phyloP scores from a whole-genome alignment of 2,888 invertebrate genomes.

The Lochmaea crataegi region DNA sequence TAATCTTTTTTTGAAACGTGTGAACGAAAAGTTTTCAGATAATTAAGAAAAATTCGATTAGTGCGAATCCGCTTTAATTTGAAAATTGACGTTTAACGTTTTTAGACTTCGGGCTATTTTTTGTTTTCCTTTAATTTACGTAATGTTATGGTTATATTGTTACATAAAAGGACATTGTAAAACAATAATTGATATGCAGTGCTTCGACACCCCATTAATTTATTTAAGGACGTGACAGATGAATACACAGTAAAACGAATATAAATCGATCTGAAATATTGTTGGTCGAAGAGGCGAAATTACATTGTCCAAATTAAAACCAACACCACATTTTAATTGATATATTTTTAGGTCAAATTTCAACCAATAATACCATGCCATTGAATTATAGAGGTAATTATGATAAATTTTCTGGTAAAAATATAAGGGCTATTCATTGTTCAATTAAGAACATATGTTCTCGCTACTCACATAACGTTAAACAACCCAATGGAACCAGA shows the following conservation, averaged over 20 bases:
- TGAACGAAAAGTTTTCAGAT: too few species aligned
- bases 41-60: too few species aligned
- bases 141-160: too few species aligned
- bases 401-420: constrained; percentile 39
- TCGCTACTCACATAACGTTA: constrained; percentile 32
- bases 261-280: constrained; percentile 18
- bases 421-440: constrained; percentile 44
- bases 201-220: too few species aligned
- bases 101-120: too few species aligned
- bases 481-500: constrained; percentile 5
- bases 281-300: constrained; percentile 17
- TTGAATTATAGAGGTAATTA: constrained; percentile 40
- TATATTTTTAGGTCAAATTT: constrained; percentile 40
- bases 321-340: constrained; percentile 41
- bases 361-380: constrained; percentile 37
- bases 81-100: too few species aligned
- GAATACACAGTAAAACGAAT: constrained; percentile 22
- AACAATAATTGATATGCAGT: too few species aligned
- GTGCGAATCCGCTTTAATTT: too few species aligned
- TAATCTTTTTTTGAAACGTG: too few species aligned
- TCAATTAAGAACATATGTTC: constrained; percentile 41
- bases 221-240: constrained; percentile 7
- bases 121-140: too few species aligned
- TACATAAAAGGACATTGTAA: too few species aligned
- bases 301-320: constrained; percentile 35